Evolutionary conservation across 2,888 invertebrate species (phyloP), one percentile per base, ranked within the genome.

Genomic region (Nemapogon koenigi): DNA sequence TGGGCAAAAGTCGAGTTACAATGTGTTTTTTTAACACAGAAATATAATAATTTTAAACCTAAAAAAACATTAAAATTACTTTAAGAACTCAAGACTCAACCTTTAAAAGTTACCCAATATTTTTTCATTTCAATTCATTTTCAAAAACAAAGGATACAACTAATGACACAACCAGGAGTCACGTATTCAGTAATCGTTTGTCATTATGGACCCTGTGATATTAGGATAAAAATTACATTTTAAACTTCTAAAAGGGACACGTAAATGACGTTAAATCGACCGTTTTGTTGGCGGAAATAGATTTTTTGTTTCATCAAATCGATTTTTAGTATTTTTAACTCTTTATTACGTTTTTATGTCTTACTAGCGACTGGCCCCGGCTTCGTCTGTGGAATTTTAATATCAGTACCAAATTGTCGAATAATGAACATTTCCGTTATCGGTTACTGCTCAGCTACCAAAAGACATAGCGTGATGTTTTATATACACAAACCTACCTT

Each of bases 131-230:
- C 17, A 3, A 7, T 33, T 38, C 40, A 17, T 35, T 35, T 38
- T 27, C 13, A 40, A 45, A 57, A 51, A 54, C 53, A 55, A 62
- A 61, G 54, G 51, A 43, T 50, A 43, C 50, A 22, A 33, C 18
- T 71, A 73, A 75, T 73, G 57, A 64, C 49, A 53, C 57, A 46
- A 62, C 26, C 72, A 57, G 70, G 50, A 72, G 75, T 73, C 76
- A 76, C 75, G 75, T 73, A 52, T 49, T 45, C 46, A 48, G 52
- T 65, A 63, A 64, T 63, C 49, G 49, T 53, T 57, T 49, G 59
- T 60, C 55, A 66, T 69, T 64, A 67, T 54, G 54, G 57, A 59
- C 59, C 70, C 71, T 69, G 11, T 19, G 19, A 18, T 11, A 13
- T 19, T 28, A n/a, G n/a, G n/a, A n/a, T n/a, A n/a, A 68, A 69